Conservation (phyloP, 2,113 vertebrate genomes). For the Austrofundulus limnaeus region DNA sequence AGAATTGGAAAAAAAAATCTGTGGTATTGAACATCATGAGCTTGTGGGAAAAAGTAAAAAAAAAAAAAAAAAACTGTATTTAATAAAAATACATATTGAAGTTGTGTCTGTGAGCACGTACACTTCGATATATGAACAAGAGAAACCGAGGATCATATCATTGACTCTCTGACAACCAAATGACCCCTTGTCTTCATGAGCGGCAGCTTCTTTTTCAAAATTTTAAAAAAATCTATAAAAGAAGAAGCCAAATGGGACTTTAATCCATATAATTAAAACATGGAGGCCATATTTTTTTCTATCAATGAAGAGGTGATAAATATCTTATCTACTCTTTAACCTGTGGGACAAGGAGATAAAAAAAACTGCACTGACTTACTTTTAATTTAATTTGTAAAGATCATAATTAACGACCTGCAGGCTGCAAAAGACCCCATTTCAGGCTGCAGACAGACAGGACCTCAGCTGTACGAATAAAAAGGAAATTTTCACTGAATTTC, state of each 20-base stretch:
- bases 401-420: slow-evolving; percentile 81
- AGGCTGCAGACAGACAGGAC: slow-evolving; percentile 68
- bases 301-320: slow-evolving; percentile 57
- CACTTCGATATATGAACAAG: too few species aligned
- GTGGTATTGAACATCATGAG: too few species aligned
- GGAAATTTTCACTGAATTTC: slow-evolving; percentile 79
- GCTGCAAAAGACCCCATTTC: slow-evolving; percentile 74
- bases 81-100: too few species aligned
- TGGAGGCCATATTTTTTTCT: slow-evolving; percentile 46
- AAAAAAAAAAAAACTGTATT: too few species aligned
- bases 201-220: not conserved
- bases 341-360: slow-evolving; percentile 83
- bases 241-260: slow-evolving; percentile 19
- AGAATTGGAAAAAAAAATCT: too few species aligned
- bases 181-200: not conserved
- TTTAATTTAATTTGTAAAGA: slow-evolving; percentile 83
- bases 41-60: too few species aligned
- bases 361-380: slow-evolving; percentile 75
- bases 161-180: not conserved
- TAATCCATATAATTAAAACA: slow-evolving; percentile 48
- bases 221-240: slow-evolving; percentile 16
- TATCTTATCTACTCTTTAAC: slow-evolving; percentile 74
- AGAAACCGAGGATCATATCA: not conserved
- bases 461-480: slow-evolving; percentile 74
- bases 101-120: too few species aligned